These are phyloP conservation scores for Ichneumon xanthorius DNA, from an alignment of 2,888 invertebrate species.

Conservation along the genomic window DNA sequence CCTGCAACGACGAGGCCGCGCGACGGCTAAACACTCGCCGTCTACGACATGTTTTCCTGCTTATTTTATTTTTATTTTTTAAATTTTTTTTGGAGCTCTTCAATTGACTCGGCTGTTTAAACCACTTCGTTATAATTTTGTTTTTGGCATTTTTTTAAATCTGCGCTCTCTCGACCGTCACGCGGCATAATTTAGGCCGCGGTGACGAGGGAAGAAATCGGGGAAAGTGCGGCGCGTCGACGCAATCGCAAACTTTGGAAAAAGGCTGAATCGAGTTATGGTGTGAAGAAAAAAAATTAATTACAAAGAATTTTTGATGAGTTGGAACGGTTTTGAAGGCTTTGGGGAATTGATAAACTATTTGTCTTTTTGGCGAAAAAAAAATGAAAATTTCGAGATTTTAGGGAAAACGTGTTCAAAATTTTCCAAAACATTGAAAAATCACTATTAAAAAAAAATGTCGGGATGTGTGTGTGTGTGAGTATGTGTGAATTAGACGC, in stretches of 20 bases:
- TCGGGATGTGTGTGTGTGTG: no score
- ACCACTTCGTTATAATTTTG: neutral
- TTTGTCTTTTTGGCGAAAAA: neutral
- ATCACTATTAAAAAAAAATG: no score
- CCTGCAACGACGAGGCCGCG: neutral
- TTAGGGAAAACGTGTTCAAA: no score
- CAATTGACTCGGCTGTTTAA: neutral
- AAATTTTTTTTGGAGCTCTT: slow-evolving; percentile 21
- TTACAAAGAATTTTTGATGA: no score
- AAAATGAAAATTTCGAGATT: no score
- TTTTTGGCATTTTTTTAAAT: neutral
- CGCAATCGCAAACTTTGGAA: neutral
- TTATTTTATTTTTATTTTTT: slow-evolving; percentile 20
- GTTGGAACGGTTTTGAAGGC: neutral
- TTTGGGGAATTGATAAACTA: neutral
- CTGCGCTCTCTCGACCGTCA: neutral
- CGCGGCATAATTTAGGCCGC: neutral
- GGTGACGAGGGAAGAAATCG: neutral
- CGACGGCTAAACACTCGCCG: neutral
- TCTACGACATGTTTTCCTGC: slow-evolving; percentile 7
- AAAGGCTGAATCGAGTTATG: neutral
- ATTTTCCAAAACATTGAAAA: no score
- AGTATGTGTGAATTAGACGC: no score
- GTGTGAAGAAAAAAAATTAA: neutral
- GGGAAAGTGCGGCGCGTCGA: neutral